Conservation (phyloP, 2,888 invertebrate genomes). For the Xylota segnis region DNA sequence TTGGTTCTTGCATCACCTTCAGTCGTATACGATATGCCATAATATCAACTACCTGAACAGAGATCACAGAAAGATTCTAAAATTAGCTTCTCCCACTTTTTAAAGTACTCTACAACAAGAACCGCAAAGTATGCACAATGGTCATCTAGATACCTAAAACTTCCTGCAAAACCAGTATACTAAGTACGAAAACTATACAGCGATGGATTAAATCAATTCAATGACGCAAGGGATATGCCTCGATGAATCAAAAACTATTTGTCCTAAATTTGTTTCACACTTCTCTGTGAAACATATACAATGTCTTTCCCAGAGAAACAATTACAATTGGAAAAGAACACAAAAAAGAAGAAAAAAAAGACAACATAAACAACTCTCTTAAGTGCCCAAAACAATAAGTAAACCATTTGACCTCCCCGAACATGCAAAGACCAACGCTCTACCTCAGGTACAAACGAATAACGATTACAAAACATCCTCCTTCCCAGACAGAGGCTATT, state of each 20-base stretch:
- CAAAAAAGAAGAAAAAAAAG: background rate
- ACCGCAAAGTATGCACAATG: no score
- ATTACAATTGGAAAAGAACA: background rate
- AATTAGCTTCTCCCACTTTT: no score
- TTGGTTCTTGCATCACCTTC: no score
- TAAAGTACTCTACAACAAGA: no score
- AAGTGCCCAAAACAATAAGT: constrained; percentile 15
- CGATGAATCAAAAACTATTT: background rate
- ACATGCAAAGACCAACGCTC: constrained; percentile 42
- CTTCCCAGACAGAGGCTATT: constrained; percentile 27
- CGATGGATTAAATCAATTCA: background rate
- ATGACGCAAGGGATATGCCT: background rate
- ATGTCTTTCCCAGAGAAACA: background rate
- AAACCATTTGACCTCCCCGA: constrained; percentile 43
- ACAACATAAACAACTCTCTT: constrained; percentile 13
- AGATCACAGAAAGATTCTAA: no score
- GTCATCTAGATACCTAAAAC: no score
- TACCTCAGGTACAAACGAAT: constrained; percentile 30
- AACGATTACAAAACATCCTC: constrained; percentile 25
- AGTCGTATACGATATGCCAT: no score
- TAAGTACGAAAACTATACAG: background rate
- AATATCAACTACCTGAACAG: no score
- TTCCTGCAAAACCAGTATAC: background rate
- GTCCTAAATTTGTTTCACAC: constrained; percentile 1
- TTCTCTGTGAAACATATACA: background rate